Evolutionary conservation across 2,797 vertebrate genomes (phyloP).

Genomic region (Lagodon rhomboides): DNA sequence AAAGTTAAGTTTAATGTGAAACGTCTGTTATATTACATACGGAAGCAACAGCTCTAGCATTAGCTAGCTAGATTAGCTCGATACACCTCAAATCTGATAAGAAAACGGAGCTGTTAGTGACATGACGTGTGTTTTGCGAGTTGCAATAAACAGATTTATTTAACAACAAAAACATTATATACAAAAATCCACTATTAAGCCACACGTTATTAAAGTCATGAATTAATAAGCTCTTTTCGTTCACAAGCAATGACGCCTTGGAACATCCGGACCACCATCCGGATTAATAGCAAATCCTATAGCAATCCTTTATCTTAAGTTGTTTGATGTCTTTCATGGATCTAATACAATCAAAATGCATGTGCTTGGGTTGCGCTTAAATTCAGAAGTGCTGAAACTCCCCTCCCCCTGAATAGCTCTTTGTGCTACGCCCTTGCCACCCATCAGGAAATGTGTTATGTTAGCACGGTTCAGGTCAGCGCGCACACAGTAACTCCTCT

Average conservation of each 20-base stretch:
- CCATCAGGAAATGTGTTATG: conserved; percentile 5
- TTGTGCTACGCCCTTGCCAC: no score
- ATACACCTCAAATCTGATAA: no score
- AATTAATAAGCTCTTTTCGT: background rate
- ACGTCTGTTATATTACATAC: no score
- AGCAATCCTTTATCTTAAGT: conserved; percentile 7
- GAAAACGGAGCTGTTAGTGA: background rate
- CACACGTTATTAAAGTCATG: background rate
- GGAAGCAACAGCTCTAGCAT: background rate
- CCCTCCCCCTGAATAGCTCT: background rate
- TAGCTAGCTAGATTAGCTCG: background rate
- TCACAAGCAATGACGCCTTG: background rate
- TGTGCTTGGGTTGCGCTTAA: background rate
- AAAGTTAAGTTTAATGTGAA: background rate
- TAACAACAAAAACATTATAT: background rate
- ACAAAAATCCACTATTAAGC: background rate
- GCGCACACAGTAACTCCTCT: conserved; percentile 4
- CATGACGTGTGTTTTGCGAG: background rate
- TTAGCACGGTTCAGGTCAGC: conserved; percentile 16
- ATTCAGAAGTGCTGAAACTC: background rate
- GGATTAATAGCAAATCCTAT: conserved; percentile 18
- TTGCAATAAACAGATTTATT: background rate
- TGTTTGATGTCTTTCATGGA: conserved; percentile 2
- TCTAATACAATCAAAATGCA: conserved; percentile 6
- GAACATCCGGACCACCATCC: background rate